Conservation (phyloP, 1,140 invertebrate species). For the Drosophila yakuba region DNA sequence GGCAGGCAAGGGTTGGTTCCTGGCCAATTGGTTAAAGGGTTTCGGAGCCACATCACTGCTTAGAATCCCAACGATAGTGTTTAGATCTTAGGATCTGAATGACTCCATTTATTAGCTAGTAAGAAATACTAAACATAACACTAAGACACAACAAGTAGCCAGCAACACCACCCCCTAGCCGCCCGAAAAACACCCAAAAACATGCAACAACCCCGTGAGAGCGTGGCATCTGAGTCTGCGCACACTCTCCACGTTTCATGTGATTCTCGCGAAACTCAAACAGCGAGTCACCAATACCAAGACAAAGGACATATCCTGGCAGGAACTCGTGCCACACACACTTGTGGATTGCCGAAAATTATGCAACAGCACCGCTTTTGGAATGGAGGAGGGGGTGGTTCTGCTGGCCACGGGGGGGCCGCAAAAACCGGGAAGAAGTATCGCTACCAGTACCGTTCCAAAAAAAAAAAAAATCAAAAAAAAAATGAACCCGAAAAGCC, state of each 20-base stretch:
- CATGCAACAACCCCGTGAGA: constrained; percentile 56
- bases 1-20: constrained; percentile 30
- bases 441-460: constrained; percentile 4
- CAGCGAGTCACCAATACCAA: constrained; percentile 62
- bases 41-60: background rate
- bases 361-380: constrained; percentile 71
- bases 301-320: constrained; percentile 27
- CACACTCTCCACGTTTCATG: constrained; percentile 31
- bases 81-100: background rate
- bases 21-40: constrained; percentile 9
- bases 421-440: constrained; percentile 18
- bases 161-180: constrained; percentile 31
- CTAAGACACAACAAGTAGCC: constrained; percentile 78
- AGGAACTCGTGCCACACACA: constrained; percentile 71
- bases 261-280: constrained; percentile 6
- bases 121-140: constrained; percentile 28
- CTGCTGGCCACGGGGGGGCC: background rate
- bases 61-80: background rate
- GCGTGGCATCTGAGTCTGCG: constrained; percentile 19
- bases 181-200: constrained; percentile 4
- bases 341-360: constrained; percentile 84
- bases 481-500: constrained; percentile 20
- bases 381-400: constrained; percentile 2
- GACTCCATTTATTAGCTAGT: constrained; percentile 9
- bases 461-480: constrained; percentile 6